Base-by-base conservation (phyloP, 2,797 vertebrate species). In the Hemibagrus guttatus region DNA sequence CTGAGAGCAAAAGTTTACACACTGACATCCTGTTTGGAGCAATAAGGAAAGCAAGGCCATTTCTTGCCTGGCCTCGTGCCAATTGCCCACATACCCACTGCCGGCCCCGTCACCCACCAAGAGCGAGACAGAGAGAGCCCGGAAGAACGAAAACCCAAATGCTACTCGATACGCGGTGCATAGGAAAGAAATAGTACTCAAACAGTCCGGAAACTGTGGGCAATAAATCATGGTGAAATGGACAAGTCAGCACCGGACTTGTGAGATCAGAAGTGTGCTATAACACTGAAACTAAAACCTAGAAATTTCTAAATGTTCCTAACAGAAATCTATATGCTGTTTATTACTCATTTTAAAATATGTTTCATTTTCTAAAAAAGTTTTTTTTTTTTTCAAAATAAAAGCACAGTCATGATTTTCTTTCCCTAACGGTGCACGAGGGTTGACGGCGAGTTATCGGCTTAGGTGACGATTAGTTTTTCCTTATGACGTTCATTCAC, bases 1-100 rank as follows among this genome's bases (percentile, higher is more conserved):
- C 92, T 89, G 39, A 61, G 63, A 92, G 93, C 89, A 95, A 95
- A 95, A 95, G 94, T 95, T 96, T 95, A 96, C 94, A 95, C 93
- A 88, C 94, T 91, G 92, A 94, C 94, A 95, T 96, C 95, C 95
- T 96, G 95, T 96, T 95, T 95, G 93, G 91, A 95, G 95, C 93
- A 96, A 95, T 96, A 96, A 94, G 94, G 94, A 95, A 96, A 95
- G 92, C 64, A 93, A 90, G 92, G 91, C 93, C 74, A 93, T 95
- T 96, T 96, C 95, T 95, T 95, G 91, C 92, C 92, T 92, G 93
- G 91, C 90, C 75, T 78, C 59, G 79, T 94, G 94, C 93, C 94
- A 95, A 88, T 91, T 85, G 84, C 89, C 90, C 84, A 83, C 52
- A 87, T 49, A 59, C 80, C 85, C 87, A 85, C 79, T 87, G 86